Evolutionary conservation across 1,140 invertebrate species (phyloP), one percentile per base, ranked within the genome.

Genomic region (Platorchestia sp.): DNA sequence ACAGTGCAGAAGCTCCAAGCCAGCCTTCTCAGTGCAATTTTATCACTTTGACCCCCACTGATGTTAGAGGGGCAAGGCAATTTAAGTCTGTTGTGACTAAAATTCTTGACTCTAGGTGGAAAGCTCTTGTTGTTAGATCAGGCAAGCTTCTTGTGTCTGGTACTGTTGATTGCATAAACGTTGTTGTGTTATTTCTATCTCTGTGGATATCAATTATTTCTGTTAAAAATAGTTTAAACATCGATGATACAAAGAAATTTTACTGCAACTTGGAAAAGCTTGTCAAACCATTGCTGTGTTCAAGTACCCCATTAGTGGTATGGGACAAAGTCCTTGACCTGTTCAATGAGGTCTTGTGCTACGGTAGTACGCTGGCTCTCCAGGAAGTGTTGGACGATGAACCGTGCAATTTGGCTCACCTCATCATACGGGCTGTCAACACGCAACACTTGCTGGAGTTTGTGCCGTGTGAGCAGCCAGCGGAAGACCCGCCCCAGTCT

Each of bases 151-250:
- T 99, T 96, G 98, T 99, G 40, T 97, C 97, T 44, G 97, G 98
- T 96, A 97, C 98, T 36, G 96, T 96, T 96, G 97, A 53, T 97
- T 97, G 42, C 97, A 97, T 96, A 98, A 97, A 98, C 98, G 98
- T 97, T 98, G 98, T 99, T 91, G 97, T 99, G 75, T 98, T 98
- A 44, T 99, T 99, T 97, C 97, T 99, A 89, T 98, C 98, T 95
- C 97, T 99, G 22, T 99, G 98, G 98, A 98, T 99, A 97, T 98
- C 98, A 96, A 98, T 98, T n/a, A 99, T 99, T 97, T 99, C 98
- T 90, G 98, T 99, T 0, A 99, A 98, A 97, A 98, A 98, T 36
- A 99, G 99, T 97, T 97, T 99, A 44, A 99, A 98, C 43, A 98
- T 99, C 27, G 98, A 98, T 95, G 98, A 99, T 97, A 99, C 98